phyloP scores from a whole-genome alignment of 2,113 vertebrate genomes.

The Dermatemys mawii region DNA sequence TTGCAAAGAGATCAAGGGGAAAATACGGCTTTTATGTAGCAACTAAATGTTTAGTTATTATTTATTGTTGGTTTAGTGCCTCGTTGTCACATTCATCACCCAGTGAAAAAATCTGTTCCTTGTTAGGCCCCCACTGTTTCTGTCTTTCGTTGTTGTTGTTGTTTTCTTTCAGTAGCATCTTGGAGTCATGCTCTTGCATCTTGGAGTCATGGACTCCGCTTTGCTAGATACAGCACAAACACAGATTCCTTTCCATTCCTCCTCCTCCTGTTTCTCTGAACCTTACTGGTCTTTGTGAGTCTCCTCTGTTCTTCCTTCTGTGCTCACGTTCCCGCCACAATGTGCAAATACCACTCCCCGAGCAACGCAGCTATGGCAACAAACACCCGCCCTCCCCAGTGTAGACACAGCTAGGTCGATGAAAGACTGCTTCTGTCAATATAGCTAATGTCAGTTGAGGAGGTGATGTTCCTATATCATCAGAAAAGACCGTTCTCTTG shows the following conservation, averaged over 20 bases:
- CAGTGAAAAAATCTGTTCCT: background rate
- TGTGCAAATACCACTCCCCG: background rate
- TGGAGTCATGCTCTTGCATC: too few species aligned
- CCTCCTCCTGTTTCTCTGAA: background rate
- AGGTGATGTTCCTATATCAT: too few species aligned
- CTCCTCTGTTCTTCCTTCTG: background rate
- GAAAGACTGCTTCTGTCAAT: too few species aligned
- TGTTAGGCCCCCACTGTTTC: background rate
- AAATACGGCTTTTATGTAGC: background rate
- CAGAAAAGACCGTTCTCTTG: too few species aligned
- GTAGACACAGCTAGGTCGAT: too few species aligned
- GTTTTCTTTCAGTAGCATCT: background rate
- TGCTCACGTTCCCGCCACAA: background rate
- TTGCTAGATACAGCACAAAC: background rate
- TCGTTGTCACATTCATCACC: background rate
- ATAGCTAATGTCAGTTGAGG: too few species aligned
- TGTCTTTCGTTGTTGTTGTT: background rate
- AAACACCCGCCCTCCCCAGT: background rate
- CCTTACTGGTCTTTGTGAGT: background rate
- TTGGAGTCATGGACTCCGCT: background rate
- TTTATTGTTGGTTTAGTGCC: background rate
- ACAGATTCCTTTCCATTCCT: background rate
- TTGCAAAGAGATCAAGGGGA: background rate
- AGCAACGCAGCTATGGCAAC: background rate
- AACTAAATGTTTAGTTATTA: accelerated